Percentiles rank a stretch among this genome's conserved stretches.
Conservation (phyloP, 2,797 vertebrate genomes). For the Falco biarmicus region DNA sequence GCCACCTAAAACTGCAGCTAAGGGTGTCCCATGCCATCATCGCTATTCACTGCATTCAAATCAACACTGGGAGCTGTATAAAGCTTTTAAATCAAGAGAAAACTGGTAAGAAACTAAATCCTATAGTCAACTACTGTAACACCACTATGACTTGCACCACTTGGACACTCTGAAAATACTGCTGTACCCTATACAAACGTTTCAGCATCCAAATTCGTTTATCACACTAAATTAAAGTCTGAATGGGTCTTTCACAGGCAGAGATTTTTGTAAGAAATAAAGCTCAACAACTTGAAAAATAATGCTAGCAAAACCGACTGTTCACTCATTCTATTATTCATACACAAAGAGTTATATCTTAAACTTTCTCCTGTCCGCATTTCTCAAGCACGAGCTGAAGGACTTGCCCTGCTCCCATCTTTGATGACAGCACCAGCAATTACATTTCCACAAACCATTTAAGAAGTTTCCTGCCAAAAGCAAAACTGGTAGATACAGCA, state of each 20-base stretch:
- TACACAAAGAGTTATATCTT: neutral
- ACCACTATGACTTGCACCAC: neutral
- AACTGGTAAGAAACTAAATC: neutral
- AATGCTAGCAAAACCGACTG: neutral
- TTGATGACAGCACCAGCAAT: neutral
- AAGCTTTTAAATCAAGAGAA: neutral
- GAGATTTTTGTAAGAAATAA: neutral
- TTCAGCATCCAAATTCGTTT: neutral
- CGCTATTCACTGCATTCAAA: neutral
- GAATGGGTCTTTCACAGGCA: neutral
- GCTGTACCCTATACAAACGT: neutral
- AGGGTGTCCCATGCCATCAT: neutral
- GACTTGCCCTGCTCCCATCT: neutral
- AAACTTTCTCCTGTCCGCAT: neutral
- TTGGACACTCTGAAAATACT: neutral
- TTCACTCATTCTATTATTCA: neutral
- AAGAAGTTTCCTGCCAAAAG: neutral
- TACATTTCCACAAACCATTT: neutral
- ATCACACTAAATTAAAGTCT: neutral
- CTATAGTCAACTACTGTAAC: neutral
- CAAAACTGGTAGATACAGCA: neutral
- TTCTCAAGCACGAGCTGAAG: neutral
- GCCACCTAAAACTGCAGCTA: neutral
- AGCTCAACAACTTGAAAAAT: neutral
- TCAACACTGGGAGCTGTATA: neutral